These are phyloP conservation scores for Cranoglanis bouderius DNA, from an alignment of 2,113 vertebrate species.

Conservation along the genomic window DNA sequence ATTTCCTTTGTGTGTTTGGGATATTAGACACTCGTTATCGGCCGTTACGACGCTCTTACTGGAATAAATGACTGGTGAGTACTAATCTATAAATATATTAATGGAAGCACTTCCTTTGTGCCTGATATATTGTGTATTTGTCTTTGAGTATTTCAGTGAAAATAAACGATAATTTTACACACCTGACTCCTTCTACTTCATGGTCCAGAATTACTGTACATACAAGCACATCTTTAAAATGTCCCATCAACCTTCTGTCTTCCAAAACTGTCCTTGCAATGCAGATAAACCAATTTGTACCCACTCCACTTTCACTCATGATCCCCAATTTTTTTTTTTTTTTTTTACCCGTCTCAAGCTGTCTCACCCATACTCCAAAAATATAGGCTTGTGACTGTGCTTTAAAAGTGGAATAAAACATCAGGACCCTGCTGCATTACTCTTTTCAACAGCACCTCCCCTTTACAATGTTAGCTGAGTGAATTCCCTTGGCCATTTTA, in stretches of 20 bases:
- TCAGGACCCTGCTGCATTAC: background rate
- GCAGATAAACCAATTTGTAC: background rate
- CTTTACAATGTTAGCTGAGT: background rate
- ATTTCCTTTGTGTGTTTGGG: conserved; percentile 18
- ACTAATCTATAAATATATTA: background rate
- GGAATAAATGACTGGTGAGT: background rate
- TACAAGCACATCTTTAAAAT: background rate
- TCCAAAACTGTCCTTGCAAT: background rate
- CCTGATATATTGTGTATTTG: background rate
- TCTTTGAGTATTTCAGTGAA: background rate
- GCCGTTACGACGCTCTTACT: background rate
- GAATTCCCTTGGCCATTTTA: background rate
- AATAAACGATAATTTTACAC: background rate
- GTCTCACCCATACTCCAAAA: background rate
- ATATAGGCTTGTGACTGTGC: background rate
- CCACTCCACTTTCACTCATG: background rate
- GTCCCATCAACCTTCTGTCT: background rate
- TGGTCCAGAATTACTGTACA: background rate
- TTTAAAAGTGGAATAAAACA: background rate
- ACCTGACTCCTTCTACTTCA: background rate
- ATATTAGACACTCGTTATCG: background rate
- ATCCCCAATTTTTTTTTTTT: background rate
- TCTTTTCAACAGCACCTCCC: background rate
- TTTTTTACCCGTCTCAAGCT: too few species aligned
- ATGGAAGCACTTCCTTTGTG: background rate